phyloP scores from a whole-genome alignment of 2,113 vertebrate genomes.

The Talpa occidentalis region DNA sequence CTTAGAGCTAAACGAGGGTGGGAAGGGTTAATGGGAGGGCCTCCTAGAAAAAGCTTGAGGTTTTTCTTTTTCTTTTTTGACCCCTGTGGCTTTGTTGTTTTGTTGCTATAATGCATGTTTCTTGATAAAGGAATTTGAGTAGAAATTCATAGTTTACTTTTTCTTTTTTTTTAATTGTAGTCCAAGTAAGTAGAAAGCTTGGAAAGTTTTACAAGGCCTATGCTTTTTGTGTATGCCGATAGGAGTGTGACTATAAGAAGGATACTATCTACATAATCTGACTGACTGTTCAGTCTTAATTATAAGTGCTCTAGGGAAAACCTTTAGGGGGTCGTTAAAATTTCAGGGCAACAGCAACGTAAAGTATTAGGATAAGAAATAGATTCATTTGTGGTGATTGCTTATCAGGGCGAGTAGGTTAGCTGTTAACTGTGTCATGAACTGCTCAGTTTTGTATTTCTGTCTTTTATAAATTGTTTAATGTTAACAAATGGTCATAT shows the following conservation, averaged over 20 bases:
- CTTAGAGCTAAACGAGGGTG: neutral
- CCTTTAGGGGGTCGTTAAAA: constrained; percentile 33
- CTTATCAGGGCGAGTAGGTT: neutral
- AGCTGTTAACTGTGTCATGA: neutral
- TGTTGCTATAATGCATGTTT: neutral
- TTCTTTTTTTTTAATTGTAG: constrained; percentile 35
- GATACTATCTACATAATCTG: constrained; percentile 11
- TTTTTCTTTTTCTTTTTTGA: neutral
- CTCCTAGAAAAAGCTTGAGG: neutral
- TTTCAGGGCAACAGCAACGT: neutral
- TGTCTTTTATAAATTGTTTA: neutral
- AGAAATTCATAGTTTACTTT: neutral
- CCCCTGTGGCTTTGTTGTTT: neutral
- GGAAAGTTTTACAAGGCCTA: neutral
- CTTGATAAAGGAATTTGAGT: constrained; percentile 42
- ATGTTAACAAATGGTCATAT: constrained; percentile 33
- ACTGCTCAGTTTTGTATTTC: constrained; percentile 44
- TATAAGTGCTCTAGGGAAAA: constrained; percentile 13
- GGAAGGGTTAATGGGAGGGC: neutral
- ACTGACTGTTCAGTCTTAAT: neutral
- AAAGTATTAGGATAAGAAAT: neutral
- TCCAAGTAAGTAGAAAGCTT: neutral
- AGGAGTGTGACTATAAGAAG: neutral
- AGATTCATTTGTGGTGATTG: constrained; percentile 16
- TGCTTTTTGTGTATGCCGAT: neutral